Evolutionary conservation across 2,113 vertebrate genomes (phyloP).

Genomic region (Orthonyx spaldingii): DNA sequence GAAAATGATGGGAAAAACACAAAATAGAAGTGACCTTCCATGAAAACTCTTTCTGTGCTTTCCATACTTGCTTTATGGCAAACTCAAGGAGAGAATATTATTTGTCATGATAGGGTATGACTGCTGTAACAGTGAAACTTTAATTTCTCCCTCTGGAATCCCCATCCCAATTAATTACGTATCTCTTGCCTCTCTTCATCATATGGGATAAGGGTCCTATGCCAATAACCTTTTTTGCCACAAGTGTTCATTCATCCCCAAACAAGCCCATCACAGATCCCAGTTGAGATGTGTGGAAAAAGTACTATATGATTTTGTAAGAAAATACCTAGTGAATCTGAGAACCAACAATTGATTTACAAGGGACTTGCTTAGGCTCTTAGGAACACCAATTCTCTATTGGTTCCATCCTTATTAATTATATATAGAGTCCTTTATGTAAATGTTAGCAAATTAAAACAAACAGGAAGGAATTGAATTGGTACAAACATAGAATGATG

Average conservation of each 20-base stretch:
- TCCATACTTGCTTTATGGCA: background rate
- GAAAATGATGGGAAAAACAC: background rate
- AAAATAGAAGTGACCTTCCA: background rate
- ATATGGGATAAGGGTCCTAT: background rate
- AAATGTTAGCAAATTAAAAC: background rate
- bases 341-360: background rate
- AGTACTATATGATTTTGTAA: background rate
- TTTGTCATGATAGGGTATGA: background rate
- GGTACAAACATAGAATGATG: background rate
- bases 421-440: background rate
- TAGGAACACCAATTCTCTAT: background rate
- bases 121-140: background rate
- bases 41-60: background rate
- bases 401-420: background rate
- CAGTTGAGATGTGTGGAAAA: background rate
- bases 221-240: background rate
- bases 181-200: background rate
- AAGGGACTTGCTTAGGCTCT: background rate
- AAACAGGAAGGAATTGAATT: background rate
- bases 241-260: background rate
- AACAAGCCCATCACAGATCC: background rate
- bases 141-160: background rate
- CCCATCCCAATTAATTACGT: background rate
- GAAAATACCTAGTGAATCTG: background rate
- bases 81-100: background rate